Evolutionary conservation across 2,113 vertebrate species (phyloP).

Genomic region (Silurus meridionalis): DNA sequence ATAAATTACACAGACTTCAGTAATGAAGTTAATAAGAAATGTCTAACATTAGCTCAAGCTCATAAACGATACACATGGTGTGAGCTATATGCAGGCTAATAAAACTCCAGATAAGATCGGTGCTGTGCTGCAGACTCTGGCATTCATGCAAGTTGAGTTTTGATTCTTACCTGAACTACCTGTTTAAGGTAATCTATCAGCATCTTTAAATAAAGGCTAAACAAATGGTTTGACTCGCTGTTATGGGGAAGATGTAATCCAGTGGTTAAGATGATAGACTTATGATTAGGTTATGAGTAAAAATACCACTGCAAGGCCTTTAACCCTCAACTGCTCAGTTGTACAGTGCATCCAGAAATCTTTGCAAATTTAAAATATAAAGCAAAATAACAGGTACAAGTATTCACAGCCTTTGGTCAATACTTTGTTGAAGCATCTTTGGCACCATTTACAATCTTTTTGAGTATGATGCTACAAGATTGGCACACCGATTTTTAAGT

Average conservation of each 20-base stretch:
- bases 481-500: too few relatives aligned
- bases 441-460: too few relatives aligned
- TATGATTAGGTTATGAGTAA: too few relatives aligned
- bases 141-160: background rate
- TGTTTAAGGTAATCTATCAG: background rate
- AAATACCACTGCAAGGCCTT: too few relatives aligned
- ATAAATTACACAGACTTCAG: background rate
- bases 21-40: background rate
- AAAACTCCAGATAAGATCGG: background rate
- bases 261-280: too few relatives aligned
- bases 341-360: too few relatives aligned
- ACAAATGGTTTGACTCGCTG: background rate
- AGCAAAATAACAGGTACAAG: too few relatives aligned
- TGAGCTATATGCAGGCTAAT: background rate
- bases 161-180: background rate
- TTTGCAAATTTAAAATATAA: too few relatives aligned
- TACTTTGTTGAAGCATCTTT: too few relatives aligned
- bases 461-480: too few relatives aligned
- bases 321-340: too few relatives aligned
- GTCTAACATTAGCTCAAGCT: background rate
- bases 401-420: too few relatives aligned
- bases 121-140: background rate
- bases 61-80: constrained; percentile 5
- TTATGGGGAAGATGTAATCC: background rate
- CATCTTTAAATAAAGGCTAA: background rate